A percentile compares a stretch with the other conserved stretches of the same genome.
Conservation (phyloP, 2,888 invertebrate genomes). For the Heteropelma amictum region DNA sequence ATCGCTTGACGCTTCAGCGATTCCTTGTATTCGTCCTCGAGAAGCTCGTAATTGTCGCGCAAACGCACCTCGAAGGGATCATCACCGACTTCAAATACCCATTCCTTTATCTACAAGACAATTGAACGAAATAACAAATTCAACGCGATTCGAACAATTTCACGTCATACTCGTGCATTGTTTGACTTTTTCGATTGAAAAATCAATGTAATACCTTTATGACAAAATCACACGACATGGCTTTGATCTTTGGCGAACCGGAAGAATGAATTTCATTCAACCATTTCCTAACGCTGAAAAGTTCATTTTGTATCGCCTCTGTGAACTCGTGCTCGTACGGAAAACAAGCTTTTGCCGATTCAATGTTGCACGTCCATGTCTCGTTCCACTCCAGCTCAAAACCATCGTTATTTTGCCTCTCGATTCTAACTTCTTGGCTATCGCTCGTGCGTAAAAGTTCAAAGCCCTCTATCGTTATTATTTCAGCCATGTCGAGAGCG, state of each 20-base stretch:
- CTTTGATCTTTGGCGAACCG: conserved; percentile 83
- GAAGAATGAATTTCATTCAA: conserved; percentile 87
- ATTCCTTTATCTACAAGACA: conserved; percentile 86
- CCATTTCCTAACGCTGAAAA: conserved; percentile 96
- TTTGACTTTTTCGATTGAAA: no score
- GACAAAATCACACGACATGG: conserved; percentile 92
- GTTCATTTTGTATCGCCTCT: conserved; percentile 91
- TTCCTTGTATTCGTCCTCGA: conserved; percentile 97
- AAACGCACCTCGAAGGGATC: conserved; percentile 99
- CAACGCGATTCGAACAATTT: neutral
- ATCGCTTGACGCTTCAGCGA: conserved; percentile 92
- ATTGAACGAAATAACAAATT: conserved; percentile 14
- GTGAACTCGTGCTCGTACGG: conserved; percentile 94
- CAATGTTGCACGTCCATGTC: conserved; percentile 84
- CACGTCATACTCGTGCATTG: no score
- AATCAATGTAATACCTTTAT: conserved; percentile 86
- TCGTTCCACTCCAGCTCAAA: conserved; percentile 86
- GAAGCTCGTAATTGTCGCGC: conserved; percentile 95
- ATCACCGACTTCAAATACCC: conserved; percentile 95
- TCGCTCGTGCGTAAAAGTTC: conserved; percentile 82
- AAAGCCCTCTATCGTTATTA: conserved; percentile 86
- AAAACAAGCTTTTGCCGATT: conserved; percentile 85
- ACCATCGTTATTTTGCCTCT: conserved; percentile 87
- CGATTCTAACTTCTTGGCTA: conserved; percentile 83
- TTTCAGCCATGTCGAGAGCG: conserved; percentile 85